A percentile compares a stretch with the other conserved stretches of the same genome.
phyloP scores from a whole-genome alignment of 2,113 vertebrate genomes.

The Gallinago media region DNA sequence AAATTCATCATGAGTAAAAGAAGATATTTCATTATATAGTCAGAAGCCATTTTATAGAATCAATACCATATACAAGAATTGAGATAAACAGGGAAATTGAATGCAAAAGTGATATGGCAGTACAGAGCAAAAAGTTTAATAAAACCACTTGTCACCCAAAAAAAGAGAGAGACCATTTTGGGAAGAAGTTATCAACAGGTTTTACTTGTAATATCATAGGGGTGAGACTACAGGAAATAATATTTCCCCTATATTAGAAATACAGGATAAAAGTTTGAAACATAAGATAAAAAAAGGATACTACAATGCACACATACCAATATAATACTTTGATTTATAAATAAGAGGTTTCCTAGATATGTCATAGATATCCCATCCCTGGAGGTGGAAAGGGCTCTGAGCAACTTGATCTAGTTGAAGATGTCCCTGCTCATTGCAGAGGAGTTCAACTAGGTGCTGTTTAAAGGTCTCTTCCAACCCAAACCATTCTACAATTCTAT shows the following conservation, averaged over 20 bases:
- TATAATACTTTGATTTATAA: neutral
- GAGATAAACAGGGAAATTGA: neutral
- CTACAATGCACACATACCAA: neutral
- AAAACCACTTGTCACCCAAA: neutral
- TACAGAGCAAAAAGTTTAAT: neutral
- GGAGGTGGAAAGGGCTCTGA: neutral
- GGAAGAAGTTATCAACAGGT: neutral
- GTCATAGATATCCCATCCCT: neutral
- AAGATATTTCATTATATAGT: neutral
- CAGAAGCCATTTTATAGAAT: neutral
- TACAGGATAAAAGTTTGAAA: neutral
- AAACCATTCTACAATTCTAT: neutral
- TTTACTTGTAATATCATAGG: neutral
- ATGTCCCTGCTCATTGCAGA: accelerated
- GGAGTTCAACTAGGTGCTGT: accelerated
- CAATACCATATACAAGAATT: neutral
- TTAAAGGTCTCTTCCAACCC: neutral
- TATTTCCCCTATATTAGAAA: neutral
- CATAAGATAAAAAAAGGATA: neutral
- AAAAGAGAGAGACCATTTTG: neutral
- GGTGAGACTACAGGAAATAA: neutral
- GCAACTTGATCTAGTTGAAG: neutral
- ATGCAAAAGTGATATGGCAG: neutral
- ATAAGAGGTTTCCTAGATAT: neutral
- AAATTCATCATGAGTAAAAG: neutral